Base-by-base conservation (phyloP, 2,797 vertebrate species). In the Propithecus perrieri region DNA sequence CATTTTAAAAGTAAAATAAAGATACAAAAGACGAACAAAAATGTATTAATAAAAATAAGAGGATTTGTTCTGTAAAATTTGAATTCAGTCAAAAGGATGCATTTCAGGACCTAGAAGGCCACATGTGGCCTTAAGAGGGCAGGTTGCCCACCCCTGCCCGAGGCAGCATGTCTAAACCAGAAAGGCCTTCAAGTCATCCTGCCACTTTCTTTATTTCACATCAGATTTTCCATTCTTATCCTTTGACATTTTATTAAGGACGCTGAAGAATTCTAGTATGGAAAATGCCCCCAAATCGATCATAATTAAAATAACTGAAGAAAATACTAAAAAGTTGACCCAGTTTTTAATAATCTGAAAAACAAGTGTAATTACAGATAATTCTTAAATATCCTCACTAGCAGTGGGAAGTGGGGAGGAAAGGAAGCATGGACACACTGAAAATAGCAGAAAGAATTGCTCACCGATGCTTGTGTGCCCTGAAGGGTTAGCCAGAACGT, bases 281-380 rank as follows among this genome's bases (percentile, higher is more conserved):
- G 46, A 38, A 95, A 94, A 78, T 28, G 74, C 7, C 10, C 13
- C 33, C 75, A 87, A 85, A 83, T 79, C 20, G 12, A 33, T 6
- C n/a, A 41, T 30, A 96, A 85, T 80, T 86, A 87, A 95, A 89
- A 79, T 53, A 89, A 84, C 13, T 59, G 9, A 84, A 86, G 46
- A 85, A 75, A 72, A 81, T 9, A 84, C 7, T 71, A 72, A 61
- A 79, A 90, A 57, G 7, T 12, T 46, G 18, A 85, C 4, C 94
- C 24, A 7, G 20, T 48, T 94, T 89, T 20, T 63, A 96, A 89
- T 63, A 74, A 85, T 33, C 26, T 85, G 20, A 4, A 91, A 67
- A 61, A 50, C 46, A 67, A 79, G 7, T 72, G 12, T 94, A 76
- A 57, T 48, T 71, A 35, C 3, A 69, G 76, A 65, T 30, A 67